Base-by-base conservation (phyloP, 2,888 invertebrate species). In the Tortricodes alternella region DNA sequence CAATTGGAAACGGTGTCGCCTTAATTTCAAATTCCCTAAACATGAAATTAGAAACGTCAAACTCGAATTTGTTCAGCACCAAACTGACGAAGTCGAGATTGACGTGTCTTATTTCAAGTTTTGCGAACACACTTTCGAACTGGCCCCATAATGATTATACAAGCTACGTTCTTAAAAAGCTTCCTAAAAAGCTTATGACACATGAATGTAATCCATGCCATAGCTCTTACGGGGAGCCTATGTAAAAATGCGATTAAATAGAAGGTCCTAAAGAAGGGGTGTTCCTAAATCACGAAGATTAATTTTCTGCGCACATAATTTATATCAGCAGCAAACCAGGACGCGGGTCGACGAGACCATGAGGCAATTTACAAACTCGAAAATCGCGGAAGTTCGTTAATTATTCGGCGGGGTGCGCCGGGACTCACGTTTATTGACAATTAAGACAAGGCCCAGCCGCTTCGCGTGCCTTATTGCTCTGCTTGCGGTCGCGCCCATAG, bases 361-460 rank as follows among this genome's bases (percentile, higher is more conserved):
- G 83, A 87, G 86, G 87, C 84, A 86, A 88, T 89, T 89, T 88
- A 88, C 85, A 86, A 89, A 89, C 87, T 89, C 85, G 85, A 88
- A 90, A 89, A 90, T 90, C 89, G 86, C 82, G 84, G 85, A 89
- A 89, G 88, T 89, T 88, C 85, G 88, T 90, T 89, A 90, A 90
- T 89, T 89, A 89, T 90, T 89, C 85, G 82, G 73, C 73, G 80
- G 78, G 77, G 78, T 72, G 75, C 78, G 70, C 74, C 68, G 83
- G 82, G 86, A 81, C 85, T 82, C 82, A 83, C 83, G 78, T 83
- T 89, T 89, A 89, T 89, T 88, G 89, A 86, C 89, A 87, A 89
- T 89, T 88, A 88, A 85, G 84, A 86, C 81, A 78, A 80, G 84
- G 73, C 80, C 78, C 76, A 68, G 73, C 78, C 80, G 76, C 76